Conservation (phyloP, 2,113 vertebrate genomes). For the Parus major region DNA sequence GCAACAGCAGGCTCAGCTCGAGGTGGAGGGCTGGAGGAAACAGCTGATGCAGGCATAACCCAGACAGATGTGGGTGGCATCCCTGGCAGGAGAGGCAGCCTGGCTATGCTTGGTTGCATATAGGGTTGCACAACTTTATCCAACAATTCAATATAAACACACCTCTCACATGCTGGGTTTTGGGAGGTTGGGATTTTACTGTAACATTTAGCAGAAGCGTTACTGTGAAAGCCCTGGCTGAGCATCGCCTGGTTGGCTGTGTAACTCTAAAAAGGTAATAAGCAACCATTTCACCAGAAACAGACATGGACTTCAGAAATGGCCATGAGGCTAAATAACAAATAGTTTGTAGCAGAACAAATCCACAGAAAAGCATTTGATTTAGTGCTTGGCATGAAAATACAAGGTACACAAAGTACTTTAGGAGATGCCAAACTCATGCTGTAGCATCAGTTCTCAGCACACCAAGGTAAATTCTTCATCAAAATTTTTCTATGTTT, state of each 20-base stretch:
- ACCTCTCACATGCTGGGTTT: neutral
- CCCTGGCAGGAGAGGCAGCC: constrained; percentile 27
- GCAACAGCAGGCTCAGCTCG: neutral
- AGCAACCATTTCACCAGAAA: neutral
- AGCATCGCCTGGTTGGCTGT: neutral
- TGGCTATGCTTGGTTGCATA: neutral
- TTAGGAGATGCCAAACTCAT: neutral
- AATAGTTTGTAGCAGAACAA: neutral
- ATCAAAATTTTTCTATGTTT: neutral
- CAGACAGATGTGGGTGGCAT: constrained; percentile 43
- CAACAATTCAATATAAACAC: neutral
- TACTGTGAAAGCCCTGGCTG: neutral
- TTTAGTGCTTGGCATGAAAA: neutral
- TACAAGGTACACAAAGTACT: neutral
- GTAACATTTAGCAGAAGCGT: neutral
- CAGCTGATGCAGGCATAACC: constrained; percentile 40
- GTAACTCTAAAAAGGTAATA: neutral
- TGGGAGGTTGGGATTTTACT: neutral
- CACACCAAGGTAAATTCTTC: neutral
- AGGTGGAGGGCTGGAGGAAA: constrained; percentile 1
- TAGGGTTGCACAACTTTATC: constrained; percentile 33
- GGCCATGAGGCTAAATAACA: neutral
- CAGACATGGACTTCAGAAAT: neutral
- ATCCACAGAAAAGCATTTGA: neutral
- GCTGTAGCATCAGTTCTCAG: neutral